Base-by-base conservation (phyloP, 2,113 vertebrate species). In the Chauna torquata region DNA sequence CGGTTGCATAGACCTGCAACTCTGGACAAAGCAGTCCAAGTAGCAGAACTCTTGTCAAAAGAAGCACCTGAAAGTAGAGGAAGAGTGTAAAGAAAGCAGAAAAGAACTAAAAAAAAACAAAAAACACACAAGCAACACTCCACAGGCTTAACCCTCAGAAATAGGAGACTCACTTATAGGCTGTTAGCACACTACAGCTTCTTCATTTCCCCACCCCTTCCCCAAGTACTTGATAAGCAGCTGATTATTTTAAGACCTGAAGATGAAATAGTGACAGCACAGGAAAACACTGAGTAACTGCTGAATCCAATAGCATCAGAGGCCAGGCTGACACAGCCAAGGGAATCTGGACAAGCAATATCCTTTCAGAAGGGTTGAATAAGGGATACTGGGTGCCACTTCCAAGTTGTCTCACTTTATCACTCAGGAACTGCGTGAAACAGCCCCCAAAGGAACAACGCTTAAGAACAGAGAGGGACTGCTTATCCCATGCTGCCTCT, bases 1-100 rank as follows among this genome's bases (percentile, higher is more conserved):
- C 98, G 96, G 94, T 98, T 98, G 66, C 98, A 98, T 25, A 98
- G 98, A 61, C 98, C 98, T 16, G 98, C 98, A 44, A 98, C 92
- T 91, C 98, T 98, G 69, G 98, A 97, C 86, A 98, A 93, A 57
- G 98, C 97, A 12, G 45, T 40, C 98, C 98, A 98, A 44, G 98
- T 98, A 71, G 94, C 87, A 9, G 98, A 98, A 27, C 96, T 98
- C 97, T 98, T 98, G 92, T 98, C 98, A 47, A 98, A 98, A 5
- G 98, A 98, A 86, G 98, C 98, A 92, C 98, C 98, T 98, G 94
- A 45, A 87, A 94, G 34, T 13, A 95, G n/a, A 74, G 2, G 10
- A 90, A 77, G 6, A 25, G 20, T 2, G 30, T 91, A 28, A 92
- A 25, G 72, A 71, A n/a, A n/a, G n/a, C n/a, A n/a, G n/a, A 50